Base-by-base conservation (phyloP, 2,888 invertebrate genomes). In the Reticulitermes lucifugus region DNA sequence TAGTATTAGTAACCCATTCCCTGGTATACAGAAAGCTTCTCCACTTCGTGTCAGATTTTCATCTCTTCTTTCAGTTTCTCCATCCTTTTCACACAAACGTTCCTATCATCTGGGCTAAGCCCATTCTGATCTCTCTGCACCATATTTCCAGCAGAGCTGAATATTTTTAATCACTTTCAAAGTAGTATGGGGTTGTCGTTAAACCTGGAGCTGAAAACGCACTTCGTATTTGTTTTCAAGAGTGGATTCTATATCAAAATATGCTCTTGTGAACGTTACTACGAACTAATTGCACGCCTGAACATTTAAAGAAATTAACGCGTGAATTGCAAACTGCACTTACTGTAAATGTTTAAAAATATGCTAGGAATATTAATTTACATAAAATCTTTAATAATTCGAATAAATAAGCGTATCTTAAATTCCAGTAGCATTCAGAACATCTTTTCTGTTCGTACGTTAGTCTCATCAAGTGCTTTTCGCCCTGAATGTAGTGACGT, bases 91-190 rank as follows among this genome's bases (percentile, higher is more conserved):
- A 65, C 65, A 65, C 65, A 25, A 65, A 60, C 60, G 12, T 60
- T 18, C 18, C 60, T 60, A 60, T 60, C 60, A 60, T 60, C 60
- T n/a, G n/a, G 60, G n/a, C 60, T 60, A 60, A 65, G 65, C 65
- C 60, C 18, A 21, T 14, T 65, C 25, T 25, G n/a, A n/a, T 65
- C 25, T 25, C 65, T 65, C 65, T 6, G 65, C 65, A 65, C 55
- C 18, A 2, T 65, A n/a, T 65, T 65, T 65, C 65, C 65, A 65
- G 6, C 65, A 65, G 4, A 65, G 65, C n/a, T 65, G 65, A 65
- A 65, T 65, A 25, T 65, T 65, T 60, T 65, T 65, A 65, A 65
- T 65, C 65, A 25, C 65, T 65, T 65, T 65, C 55, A 65, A 7
- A 9, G n/a, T 65, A 7, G 65, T 3, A 7, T 65, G n/a, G 65